Percentiles rank a stretch among this genome's conserved stretches.
These are phyloP conservation scores for Schrankia costaestrigalis DNA, from an alignment of 2,888 invertebrate species.

Conservation along the genomic window DNA sequence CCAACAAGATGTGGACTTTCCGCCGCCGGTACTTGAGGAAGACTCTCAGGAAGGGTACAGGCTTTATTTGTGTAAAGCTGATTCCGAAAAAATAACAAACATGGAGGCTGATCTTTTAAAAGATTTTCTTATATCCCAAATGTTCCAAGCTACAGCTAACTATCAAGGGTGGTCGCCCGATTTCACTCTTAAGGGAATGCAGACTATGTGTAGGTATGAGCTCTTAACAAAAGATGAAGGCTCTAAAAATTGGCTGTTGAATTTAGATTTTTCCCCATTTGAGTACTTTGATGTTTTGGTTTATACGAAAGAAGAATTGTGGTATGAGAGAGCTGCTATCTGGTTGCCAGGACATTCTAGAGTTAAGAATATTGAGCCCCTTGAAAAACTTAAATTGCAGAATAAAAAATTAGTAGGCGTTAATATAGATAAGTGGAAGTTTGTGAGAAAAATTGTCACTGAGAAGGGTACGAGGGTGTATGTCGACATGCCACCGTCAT, in stretches of 20 bases:
- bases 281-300: constrained; percentile 53
- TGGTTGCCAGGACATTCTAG: constrained; percentile 69
- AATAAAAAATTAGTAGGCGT: constrained; percentile 51
- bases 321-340: constrained; percentile 69
- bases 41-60: constrained; percentile 30
- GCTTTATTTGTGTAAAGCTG: constrained; percentile 63
- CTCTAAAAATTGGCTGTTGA: constrained; percentile 59
- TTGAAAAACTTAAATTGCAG: constrained; percentile 61
- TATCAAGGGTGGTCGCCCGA: constrained; percentile 55
- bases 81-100: constrained; percentile 52
- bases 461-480: constrained; percentile 62
- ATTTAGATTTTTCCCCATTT: constrained; percentile 56
- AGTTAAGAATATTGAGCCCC: constrained; percentile 51
- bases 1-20: too few relatives aligned
- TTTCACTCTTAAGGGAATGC: constrained; percentile 57
- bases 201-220: constrained; percentile 55
- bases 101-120: constrained; percentile 50
- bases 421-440: constrained; percentile 65
- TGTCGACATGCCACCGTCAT: constrained; percentile 67
- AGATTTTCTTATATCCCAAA: constrained; percentile 51
- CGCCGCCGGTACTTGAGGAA: constrained; percentile 1
- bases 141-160: constrained; percentile 45
- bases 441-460: constrained; percentile 60
- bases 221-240: constrained; percentile 49
- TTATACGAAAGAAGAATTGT: constrained; percentile 65